Base-by-base conservation (phyloP, 2,113 vertebrate species). In the Ameiurus melas region DNA sequence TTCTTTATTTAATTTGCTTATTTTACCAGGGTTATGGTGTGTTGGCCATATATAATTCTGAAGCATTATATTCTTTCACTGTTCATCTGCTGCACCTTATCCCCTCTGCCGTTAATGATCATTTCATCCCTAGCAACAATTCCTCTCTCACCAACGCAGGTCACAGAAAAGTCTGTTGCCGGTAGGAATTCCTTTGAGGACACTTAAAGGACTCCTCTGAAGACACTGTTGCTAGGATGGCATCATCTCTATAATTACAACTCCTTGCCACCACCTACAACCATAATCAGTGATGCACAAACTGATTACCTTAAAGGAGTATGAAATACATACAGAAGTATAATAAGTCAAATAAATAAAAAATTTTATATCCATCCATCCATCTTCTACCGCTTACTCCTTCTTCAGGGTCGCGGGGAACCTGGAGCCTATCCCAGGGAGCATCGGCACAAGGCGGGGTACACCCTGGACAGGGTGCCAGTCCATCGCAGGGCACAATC, bases 181-280 rank as follows among this genome's bases (percentile, higher is more conserved):
- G 43, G 10, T 73, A 33, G 22, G 58, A n/a, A 77, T 71, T 84
- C 64, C 71, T 77, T 20, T 30, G 80, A 73, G 58, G 57, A 83
- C 47, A 60, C 25, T 79, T 39, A 68, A 71, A 79, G 70, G 60
- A 70, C 33, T 84, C 62, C 33, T 85, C 84, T 1, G 66, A 85
- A 87, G 71, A 85, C 16, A 57, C 60, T 51, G 80, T 85, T 86
- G 92, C 86, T 79, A n/a, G 70, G 87, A 89, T 93, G 89, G 83
- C 88, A 82, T 93, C 91, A 92, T 58, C 91, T 83, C 79, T 88
- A 73, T 36, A 1, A 47, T 47, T 66, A 39, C 55, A 64, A n/a
- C 85, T 75, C 66, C 86, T 51, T 25, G 58, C 0, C 53, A 19
- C 39, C 30, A 58, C 60, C 53, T 79, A 73, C 4, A 33, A 20